Evolutionary conservation across 2,113 vertebrate species (phyloP), one percentile per base, ranked within the genome.

Genomic region (Spheniscus mendiculus): DNA sequence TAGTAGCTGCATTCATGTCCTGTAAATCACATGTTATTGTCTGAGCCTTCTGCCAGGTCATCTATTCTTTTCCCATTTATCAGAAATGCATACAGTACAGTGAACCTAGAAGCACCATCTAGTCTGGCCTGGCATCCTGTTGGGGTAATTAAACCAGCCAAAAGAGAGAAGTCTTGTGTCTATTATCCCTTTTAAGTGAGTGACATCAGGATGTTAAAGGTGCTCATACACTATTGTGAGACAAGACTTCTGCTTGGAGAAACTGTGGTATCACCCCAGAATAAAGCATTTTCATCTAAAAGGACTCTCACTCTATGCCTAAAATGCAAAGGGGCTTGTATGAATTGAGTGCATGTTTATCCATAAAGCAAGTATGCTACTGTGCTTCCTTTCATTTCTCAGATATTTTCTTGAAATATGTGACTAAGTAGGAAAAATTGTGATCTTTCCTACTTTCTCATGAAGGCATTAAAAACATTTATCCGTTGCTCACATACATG

Each of bases 1-100:
- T 40, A 98, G 98, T 99, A 99, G 99, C 98, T 98, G 99, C 98
- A 98, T 99, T 99, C 99, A 98, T 99, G 99, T 99, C 99, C 99
- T 99, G 98, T 99, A 99, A 99, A 99, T 99, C 99, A 99, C 99
- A 98, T 99, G 98, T 99, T 99, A 99, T 99, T 99, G 99, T 99
- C 99, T 98, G 98, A 99, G 98, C 98, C 98, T 99, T 99, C 99
- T 99, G 99, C 99, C 99, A 99, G 99, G 98, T 99, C 99, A 99
- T 99, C 99, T 99, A 99, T 99, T 99, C 98, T 99, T 99, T 98
- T 98, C 97, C 98, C 99, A 99, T 99, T 99, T 99, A 99, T 99
- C 99, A 99, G 99, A 98, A 98, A 98, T 98, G 97, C 98, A 98
- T 99, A 98, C 96, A 98, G 98, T 98, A 98, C 97, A 93, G 98